These are phyloP conservation scores for Cephus cinctus DNA, from an alignment of 1,140 invertebrate species.

Conservation along the genomic window DNA sequence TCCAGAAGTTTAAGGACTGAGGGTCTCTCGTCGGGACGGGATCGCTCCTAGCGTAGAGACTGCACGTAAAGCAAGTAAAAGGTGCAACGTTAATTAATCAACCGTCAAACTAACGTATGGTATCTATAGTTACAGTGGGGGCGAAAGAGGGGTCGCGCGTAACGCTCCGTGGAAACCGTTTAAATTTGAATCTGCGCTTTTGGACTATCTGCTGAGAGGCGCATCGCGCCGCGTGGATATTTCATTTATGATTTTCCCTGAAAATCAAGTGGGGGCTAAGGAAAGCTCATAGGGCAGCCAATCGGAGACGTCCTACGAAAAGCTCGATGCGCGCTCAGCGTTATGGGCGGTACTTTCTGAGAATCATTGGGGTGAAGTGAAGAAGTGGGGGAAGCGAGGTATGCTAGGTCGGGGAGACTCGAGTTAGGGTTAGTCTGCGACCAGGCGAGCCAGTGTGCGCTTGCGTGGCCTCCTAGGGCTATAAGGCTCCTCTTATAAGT, in stretches of 20 bases:
- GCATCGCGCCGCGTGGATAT: not conserved
- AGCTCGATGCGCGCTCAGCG: not conserved
- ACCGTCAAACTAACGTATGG: constrained; percentile 25
- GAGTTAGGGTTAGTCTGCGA: constrained; percentile 41
- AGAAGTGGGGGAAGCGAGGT: constrained; percentile 7
- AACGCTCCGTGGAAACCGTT: constrained; percentile 10
- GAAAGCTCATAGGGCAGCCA: not conserved
- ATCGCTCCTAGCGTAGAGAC: no score
- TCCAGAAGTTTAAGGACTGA: no score
- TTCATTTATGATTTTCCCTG: no score
- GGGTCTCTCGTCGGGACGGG: no score
- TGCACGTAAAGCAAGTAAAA: not conserved
- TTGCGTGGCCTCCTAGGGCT: constrained; percentile 40
- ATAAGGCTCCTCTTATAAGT: not conserved
- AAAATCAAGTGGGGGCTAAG: no score
- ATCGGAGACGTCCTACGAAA: not conserved
- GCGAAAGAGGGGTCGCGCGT: not conserved
- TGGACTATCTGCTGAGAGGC: constrained; percentile 5
- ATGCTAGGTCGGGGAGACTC: constrained; percentile 18
- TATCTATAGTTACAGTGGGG: no score
- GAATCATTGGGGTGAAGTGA: constrained; percentile 6
- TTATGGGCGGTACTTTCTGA: not conserved
- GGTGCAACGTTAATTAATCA: constrained; percentile 20
- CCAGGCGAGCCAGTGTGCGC: constrained; percentile 44
- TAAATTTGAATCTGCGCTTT: constrained; percentile 18